These are phyloP conservation scores for Neomonachus schauinslandi DNA, from an alignment of 2,113 vertebrate species.

Conservation along the genomic window DNA sequence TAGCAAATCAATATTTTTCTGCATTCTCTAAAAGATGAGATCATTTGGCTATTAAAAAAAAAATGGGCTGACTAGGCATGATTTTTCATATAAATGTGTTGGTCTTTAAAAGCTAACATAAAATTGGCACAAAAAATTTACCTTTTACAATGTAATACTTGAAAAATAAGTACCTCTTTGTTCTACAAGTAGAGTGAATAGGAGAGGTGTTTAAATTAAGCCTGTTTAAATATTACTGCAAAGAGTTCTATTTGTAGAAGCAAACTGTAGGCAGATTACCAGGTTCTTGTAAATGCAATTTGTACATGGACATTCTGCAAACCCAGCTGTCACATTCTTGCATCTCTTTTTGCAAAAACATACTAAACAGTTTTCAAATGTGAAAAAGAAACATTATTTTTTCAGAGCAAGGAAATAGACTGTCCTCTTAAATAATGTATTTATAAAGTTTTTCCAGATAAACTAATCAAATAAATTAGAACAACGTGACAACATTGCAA, in stretches of 20 bases:
- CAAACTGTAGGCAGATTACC: conserved; percentile 86
- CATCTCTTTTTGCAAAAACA: conserved; percentile 82
- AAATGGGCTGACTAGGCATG: conserved; percentile 78
- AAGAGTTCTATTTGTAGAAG: conserved; percentile 86
- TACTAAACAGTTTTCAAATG: conserved; percentile 84
- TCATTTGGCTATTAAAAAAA: conserved; percentile 83
- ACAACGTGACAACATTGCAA: conserved; percentile 73
- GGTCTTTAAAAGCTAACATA: conserved; percentile 86
- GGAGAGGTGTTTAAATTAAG: conserved; percentile 86
- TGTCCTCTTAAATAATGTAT: conserved; percentile 86
- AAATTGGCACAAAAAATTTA: conserved; percentile 88
- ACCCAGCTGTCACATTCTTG: conserved; percentile 77
- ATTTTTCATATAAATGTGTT: conserved; percentile 81
- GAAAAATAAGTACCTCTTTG: conserved; percentile 88
- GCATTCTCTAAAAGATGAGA: conserved; percentile 82
- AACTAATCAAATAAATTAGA: conserved; percentile 86
- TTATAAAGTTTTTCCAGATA: conserved; percentile 86
- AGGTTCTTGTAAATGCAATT: conserved; percentile 87
- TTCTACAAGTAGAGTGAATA: conserved; percentile 86
- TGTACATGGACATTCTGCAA: conserved; percentile 84
- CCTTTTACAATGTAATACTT: conserved; percentile 92
- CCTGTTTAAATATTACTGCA: conserved; percentile 87
- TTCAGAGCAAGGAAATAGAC: conserved; percentile 85
- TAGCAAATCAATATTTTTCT: conserved; percentile 85
- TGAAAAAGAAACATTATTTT: conserved; percentile 86